Conservation (phyloP, 35 echinoderm and acorn worm species). For the Ophiothrix spiculata region DNA sequence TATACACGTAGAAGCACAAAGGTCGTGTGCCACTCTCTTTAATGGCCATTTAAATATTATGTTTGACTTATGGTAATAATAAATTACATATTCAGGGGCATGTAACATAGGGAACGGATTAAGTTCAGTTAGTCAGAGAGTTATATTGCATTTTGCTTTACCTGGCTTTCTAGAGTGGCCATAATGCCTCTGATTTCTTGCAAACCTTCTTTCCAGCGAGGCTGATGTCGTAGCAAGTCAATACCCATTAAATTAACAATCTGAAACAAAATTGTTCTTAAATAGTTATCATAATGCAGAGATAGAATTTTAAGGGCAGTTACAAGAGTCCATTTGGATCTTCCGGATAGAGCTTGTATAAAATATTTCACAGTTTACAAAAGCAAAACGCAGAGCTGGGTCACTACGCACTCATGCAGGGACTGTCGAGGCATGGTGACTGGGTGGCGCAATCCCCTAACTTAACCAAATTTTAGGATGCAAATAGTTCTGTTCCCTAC, state of each 20-base stretch:
- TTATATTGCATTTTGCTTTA: too few relatives aligned
- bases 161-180: constrained; percentile 75
- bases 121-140: too few relatives aligned
- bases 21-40: too few relatives aligned
- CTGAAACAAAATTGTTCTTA: constrained; percentile 8
- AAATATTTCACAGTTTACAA: background rate
- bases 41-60: too few relatives aligned
- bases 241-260: constrained; percentile 73
- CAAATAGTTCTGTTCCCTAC: too few relatives aligned
- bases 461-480: too few relatives aligned
- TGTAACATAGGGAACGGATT: too few relatives aligned
- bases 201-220: constrained; percentile 96
- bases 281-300: too few relatives aligned
- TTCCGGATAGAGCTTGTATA: background rate
- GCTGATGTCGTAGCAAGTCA: constrained; percentile 83
- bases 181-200: constrained; percentile 88
- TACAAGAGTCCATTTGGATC: background rate
- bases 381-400: background rate
- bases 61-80: too few relatives aligned
- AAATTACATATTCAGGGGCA: too few relatives aligned
- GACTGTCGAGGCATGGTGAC: background rate
- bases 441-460: too few relatives aligned
- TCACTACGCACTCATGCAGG: background rate
- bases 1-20: too few relatives aligned
- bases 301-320: background rate